These are phyloP conservation scores for Polypterus bichir DNA, from an alignment of 2,113 vertebrate genomes.

Conservation along the genomic window DNA sequence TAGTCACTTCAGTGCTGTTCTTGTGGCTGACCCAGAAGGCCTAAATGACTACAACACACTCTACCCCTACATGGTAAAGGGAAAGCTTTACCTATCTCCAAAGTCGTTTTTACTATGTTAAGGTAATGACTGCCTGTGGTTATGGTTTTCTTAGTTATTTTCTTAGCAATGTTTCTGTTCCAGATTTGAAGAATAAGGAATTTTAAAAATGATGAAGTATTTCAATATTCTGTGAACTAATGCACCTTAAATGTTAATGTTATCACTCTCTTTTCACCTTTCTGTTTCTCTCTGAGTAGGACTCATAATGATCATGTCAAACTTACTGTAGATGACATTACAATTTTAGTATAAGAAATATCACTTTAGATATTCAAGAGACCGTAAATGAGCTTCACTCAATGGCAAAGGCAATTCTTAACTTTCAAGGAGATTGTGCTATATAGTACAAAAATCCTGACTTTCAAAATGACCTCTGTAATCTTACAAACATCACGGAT, in stretches of 20 bases:
- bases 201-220: no score
- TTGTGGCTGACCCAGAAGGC: no score
- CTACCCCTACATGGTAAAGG: no score
- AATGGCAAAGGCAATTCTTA: slow-evolving; percentile 1
- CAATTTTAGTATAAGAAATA: background rate
- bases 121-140: no score
- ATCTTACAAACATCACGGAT: slow-evolving; percentile 13
- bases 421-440: slow-evolving; percentile 12
- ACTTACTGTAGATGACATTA: slow-evolving; percentile 9
- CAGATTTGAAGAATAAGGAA: no score
- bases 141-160: background rate
- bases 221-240: no score
- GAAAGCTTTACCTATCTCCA: no score
- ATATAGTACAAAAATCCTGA: slow-evolving; percentile 20
- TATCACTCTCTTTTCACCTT: no score
- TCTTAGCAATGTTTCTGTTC: slow-evolving; percentile 1
- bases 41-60: no score
- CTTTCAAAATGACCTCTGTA: slow-evolving; percentile 14
- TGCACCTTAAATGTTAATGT: no score
- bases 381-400: slow-evolving; percentile 3
- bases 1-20: no score
- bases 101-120: no score
- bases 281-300: background rate
- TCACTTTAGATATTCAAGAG: background rate
- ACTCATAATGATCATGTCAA: slow-evolving; percentile 2